Evolutionary conservation across 1,140 invertebrate genomes (phyloP).

Genomic region (Heliconius himera): DNA sequence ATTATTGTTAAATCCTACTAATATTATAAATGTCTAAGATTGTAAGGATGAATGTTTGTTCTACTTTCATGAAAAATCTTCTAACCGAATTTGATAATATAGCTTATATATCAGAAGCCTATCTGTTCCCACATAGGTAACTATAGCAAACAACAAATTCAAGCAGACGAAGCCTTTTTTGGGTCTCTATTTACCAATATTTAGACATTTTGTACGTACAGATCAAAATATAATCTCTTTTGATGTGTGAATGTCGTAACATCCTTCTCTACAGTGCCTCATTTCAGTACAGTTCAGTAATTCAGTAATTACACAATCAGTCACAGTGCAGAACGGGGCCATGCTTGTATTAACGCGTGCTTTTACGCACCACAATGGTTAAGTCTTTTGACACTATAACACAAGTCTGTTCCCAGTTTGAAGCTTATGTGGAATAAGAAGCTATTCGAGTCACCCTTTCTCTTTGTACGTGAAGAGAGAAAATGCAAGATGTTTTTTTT

Average conservation of each 20-base stretch:
- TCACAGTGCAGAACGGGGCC: background rate
- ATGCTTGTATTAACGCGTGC: background rate
- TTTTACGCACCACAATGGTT: slow-evolving; percentile 1
- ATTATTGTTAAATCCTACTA: too few relatives aligned
- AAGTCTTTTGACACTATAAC: slow-evolving; percentile 10
- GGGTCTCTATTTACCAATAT: too few relatives aligned
- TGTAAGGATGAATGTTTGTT: too few relatives aligned
- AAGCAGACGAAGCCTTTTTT: too few relatives aligned
- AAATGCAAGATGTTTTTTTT: slow-evolving; percentile 9
- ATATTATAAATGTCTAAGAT: too few relatives aligned
- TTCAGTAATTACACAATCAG: slow-evolving; percentile 9
- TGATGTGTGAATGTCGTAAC: background rate
- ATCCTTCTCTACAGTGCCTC: background rate
- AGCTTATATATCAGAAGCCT: too few relatives aligned
- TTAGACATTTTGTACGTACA: background rate
- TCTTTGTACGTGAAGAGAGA: slow-evolving; percentile 2
- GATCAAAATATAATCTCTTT: background rate
- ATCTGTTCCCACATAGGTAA: too few relatives aligned
- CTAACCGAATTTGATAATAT: too few relatives aligned
- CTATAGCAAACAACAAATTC: too few relatives aligned
- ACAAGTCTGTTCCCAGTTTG: background rate
- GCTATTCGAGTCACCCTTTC: slow-evolving; percentile 7
- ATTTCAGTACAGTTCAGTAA: background rate
- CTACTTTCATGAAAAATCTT: too few relatives aligned
- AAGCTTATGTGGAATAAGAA: background rate